Percentiles rank a stretch among this genome's conserved stretches.
These are phyloP conservation scores for Anagrus nilaparvatae DNA, from an alignment of 1,140 invertebrate species.

Conservation along the genomic window DNA sequence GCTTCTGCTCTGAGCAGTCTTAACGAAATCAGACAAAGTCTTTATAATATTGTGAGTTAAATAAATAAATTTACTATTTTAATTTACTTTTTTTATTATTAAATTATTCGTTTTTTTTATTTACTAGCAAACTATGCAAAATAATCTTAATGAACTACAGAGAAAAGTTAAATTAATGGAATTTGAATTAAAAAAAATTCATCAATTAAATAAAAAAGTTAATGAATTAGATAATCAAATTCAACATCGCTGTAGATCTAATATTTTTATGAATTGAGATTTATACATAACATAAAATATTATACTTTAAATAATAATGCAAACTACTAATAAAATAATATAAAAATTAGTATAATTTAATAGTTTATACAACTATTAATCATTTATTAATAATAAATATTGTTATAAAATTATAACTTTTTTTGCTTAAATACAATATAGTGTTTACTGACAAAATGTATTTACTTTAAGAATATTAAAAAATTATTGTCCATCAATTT, in stretches of 20 bases:
- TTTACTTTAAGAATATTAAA: no score
- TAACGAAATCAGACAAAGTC: slow-evolving; percentile 31
- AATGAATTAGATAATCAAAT: slow-evolving; percentile 33
- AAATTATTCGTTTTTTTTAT: slow-evolving; percentile 10
- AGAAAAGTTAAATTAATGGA: slow-evolving; percentile 35
- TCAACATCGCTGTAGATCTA: slow-evolving; percentile 29
- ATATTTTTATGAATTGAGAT: slow-evolving; percentile 1
- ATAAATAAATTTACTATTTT: neutral
- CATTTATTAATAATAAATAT: slow-evolving; percentile 1
- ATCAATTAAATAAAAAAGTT: slow-evolving; percentile 32
- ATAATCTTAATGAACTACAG: slow-evolving; percentile 34
- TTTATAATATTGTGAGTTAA: slow-evolving; percentile 32
- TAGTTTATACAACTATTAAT: slow-evolving; percentile 1
- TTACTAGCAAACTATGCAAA: slow-evolving; percentile 34
- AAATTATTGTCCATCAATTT: no score
- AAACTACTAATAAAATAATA: no score
- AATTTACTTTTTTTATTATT: neutral
- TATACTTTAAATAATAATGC: no score
- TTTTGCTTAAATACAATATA: slow-evolving; percentile 15
- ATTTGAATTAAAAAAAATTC: slow-evolving; percentile 32
- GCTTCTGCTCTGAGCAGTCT: slow-evolving; percentile 34
- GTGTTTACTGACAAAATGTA: slow-evolving; percentile 20
- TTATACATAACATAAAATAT: slow-evolving; percentile 2
- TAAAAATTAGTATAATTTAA: no score
- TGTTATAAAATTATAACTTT: neutral